Conservation (phyloP, 2,888 invertebrate genomes). For the Hoplodrina ambigua region DNA sequence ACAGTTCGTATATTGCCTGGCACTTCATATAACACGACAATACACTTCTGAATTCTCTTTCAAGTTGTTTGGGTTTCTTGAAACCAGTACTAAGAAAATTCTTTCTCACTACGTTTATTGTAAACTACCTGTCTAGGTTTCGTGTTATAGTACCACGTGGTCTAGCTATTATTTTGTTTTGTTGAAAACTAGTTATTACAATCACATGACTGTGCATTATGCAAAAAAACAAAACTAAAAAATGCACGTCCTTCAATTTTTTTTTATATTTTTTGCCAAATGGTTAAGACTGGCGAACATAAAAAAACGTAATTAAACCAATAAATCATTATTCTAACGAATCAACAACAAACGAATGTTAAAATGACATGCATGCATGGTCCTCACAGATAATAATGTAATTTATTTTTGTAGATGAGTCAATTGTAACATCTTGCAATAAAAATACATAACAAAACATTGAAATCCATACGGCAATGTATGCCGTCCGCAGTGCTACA, state of each 20-base stretch:
- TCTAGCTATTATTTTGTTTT: slow-evolving; percentile 11
- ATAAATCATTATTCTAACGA: background rate
- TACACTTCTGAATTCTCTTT: slow-evolving; percentile 79
- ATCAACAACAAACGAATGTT: background rate
- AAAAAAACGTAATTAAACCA: too few relatives aligned
- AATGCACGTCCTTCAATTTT: too few relatives aligned
- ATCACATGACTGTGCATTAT: too few relatives aligned
- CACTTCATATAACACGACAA: slow-evolving; percentile 85
- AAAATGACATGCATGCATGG: background rate
- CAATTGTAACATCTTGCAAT: too few relatives aligned
- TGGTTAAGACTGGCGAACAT: too few relatives aligned
- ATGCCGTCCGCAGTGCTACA: slow-evolving; percentile 75
- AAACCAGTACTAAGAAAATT: slow-evolving; percentile 63
- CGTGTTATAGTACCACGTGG: slow-evolving; percentile 12
- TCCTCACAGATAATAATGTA: too few relatives aligned
- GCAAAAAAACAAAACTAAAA: too few relatives aligned
- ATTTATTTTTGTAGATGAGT: background rate
- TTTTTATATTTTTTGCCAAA: too few relatives aligned
- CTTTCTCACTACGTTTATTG: slow-evolving; percentile 42
- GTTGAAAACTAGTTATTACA: background rate
- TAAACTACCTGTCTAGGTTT: slow-evolving; percentile 25
- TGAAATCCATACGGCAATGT: slow-evolving; percentile 30
- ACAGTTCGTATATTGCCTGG: slow-evolving; percentile 85
- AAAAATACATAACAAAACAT: slow-evolving; percentile 30
- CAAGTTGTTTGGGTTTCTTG: slow-evolving; percentile 70